Evolutionary conservation across 2,797 vertebrate genomes (phyloP).

Genomic region (Xenops minutus): DNA sequence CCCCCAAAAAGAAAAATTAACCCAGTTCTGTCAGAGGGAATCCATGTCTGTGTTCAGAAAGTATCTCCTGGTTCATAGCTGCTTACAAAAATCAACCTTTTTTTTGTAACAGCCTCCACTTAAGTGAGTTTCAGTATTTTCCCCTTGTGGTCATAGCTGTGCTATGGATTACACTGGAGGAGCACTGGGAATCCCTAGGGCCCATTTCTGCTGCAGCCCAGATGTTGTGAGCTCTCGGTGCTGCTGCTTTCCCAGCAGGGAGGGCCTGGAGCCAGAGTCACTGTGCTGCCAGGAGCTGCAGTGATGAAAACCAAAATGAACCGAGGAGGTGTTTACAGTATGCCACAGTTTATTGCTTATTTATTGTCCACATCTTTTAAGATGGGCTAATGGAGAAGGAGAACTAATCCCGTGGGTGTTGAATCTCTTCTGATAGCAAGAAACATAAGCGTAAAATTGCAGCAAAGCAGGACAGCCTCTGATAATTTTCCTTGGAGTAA

Average conservation of each 20-base stretch:
- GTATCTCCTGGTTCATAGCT: background rate
- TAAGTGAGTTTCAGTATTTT: background rate
- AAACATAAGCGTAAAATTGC: conserved; percentile 9
- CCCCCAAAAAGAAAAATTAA: background rate
- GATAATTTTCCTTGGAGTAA: conserved; percentile 22
- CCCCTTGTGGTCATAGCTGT: too few relatives aligned
- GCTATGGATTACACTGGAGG: background rate
- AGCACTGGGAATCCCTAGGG: background rate
- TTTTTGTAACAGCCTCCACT: background rate
- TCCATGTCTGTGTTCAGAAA: background rate
- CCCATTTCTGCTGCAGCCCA: background rate
- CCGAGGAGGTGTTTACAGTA: background rate
- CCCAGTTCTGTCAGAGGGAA: background rate
- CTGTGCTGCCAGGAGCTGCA: background rate
- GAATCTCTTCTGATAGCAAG: conserved; percentile 8
- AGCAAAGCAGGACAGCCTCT: background rate
- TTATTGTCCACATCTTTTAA: background rate
- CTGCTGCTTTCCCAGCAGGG: background rate
- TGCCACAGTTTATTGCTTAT: background rate
- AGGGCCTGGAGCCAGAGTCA: background rate
- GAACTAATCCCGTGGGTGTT: background rate
- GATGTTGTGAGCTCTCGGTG: background rate
- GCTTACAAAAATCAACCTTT: background rate
- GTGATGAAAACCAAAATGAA: background rate
- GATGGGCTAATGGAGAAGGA: background rate